phyloP scores from a whole-genome alignment of 2,797 vertebrate genomes.

The Xiphophorus birchmanni region DNA sequence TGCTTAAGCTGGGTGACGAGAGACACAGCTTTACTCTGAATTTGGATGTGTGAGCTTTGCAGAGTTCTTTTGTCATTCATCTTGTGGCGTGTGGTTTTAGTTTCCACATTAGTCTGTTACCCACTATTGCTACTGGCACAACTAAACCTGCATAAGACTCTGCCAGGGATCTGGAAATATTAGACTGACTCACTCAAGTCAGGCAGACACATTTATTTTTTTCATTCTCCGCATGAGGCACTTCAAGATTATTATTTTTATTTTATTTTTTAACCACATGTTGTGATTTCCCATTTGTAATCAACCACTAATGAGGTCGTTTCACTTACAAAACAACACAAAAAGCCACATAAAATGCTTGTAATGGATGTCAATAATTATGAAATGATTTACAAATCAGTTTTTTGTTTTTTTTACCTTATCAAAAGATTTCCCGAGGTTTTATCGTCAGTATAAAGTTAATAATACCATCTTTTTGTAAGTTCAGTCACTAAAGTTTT shows the following conservation, averaged over 20 bases:
- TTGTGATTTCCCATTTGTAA: constrained; percentile 54
- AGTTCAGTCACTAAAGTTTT: background rate
- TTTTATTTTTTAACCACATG: constrained; percentile 17
- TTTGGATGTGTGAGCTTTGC: constrained; percentile 70
- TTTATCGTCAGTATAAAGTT: background rate
- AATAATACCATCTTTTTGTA: background rate
- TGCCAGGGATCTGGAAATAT: constrained; percentile 86
- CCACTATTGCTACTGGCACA: constrained; percentile 82
- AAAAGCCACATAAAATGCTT: constrained; percentile 9
- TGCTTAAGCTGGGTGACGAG: constrained; percentile 60
- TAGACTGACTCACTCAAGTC: constrained; percentile 79
- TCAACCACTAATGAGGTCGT: constrained; percentile 34
- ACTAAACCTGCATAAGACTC: constrained; percentile 47
- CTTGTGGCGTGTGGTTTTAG: constrained; percentile 81
- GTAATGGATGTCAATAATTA: background rate
- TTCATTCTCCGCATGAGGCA: constrained; percentile 56
- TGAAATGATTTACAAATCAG: background rate
- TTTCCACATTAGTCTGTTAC: constrained; percentile 83
- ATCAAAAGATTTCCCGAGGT: background rate
- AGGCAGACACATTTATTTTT: constrained; percentile 71
- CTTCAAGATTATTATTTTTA: constrained; percentile 43
- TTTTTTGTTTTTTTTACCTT: background rate
- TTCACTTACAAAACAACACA: constrained; percentile 30
- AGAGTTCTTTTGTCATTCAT: constrained; percentile 73
- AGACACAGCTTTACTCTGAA: constrained; percentile 59